These are phyloP conservation scores for Folsomia manolachei DNA, from an alignment of 2,888 invertebrate genomes.

Conservation along the genomic window DNA sequence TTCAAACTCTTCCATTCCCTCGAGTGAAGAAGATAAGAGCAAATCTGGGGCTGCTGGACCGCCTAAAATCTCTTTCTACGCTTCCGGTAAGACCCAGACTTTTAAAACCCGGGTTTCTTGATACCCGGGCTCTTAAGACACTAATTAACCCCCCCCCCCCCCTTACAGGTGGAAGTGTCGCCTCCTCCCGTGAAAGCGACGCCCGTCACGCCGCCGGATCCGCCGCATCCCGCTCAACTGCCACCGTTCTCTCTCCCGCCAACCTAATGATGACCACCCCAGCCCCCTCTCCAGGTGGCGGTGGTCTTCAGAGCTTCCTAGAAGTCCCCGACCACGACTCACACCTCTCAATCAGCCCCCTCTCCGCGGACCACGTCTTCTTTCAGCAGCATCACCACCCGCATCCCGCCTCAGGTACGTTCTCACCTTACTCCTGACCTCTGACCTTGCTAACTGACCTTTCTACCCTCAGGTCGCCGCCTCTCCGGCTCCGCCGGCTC, in stretches of 20 bases:
- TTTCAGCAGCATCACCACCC: slow-evolving; percentile 47
- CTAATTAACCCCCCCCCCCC: no score
- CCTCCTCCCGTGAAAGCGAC: slow-evolving; percentile 44
- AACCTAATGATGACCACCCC: slow-evolving; percentile 42
- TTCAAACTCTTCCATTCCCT: slow-evolving; percentile 54
- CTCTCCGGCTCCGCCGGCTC: slow-evolving; percentile 50
- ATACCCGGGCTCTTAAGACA: no score
- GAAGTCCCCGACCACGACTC: slow-evolving; percentile 50
- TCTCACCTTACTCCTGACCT: no score
- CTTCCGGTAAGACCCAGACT: slow-evolving; percentile 50
- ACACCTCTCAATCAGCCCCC: slow-evolving; percentile 49
- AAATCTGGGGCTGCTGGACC: slow-evolving; percentile 38
- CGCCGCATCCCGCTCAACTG: slow-evolving; percentile 48
- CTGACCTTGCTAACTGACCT: no score
- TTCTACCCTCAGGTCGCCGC: slow-evolving; percentile 42
- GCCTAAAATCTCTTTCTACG: slow-evolving; percentile 49
- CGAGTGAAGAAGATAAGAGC: slow-evolving; percentile 51
- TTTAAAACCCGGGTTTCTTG: no score
- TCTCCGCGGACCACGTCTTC: slow-evolving; percentile 51
- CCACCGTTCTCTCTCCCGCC: slow-evolving; percentile 48
- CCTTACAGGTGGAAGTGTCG: slow-evolving; percentile 51
- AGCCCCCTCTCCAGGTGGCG: slow-evolving; percentile 28
- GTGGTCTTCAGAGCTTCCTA: slow-evolving; percentile 41
- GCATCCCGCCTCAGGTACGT: slow-evolving; percentile 43
- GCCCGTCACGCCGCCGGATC: slow-evolving; percentile 45